Conservation (phyloP, 37 sponge, comb jelly and placozoan species). For the Axinella damicornis region DNA sequence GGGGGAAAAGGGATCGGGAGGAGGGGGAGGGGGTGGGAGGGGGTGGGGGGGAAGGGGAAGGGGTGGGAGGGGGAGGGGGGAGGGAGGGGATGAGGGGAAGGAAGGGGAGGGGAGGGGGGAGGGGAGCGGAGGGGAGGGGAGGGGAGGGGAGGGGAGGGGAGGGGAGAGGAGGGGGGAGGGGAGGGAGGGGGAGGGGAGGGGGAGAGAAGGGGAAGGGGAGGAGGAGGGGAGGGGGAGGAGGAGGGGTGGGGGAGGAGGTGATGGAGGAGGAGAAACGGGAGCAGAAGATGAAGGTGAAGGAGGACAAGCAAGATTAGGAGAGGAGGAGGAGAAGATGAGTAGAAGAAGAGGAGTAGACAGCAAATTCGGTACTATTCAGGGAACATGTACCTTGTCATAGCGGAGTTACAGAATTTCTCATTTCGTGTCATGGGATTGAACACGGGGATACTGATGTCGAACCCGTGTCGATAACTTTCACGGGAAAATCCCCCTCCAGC, state of each 20-base stretch:
- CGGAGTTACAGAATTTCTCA: neutral
- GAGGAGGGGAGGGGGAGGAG: neutral
- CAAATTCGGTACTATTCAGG: too few species aligned
- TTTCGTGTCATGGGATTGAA: conserved; percentile 62
- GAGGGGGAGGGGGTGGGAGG: too few species aligned
- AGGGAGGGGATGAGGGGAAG: too few species aligned
- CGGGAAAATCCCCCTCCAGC: conserved; percentile 75
- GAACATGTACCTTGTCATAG: neutral
- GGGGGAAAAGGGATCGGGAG: too few species aligned
- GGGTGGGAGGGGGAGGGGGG: too few species aligned
- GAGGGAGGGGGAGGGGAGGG: neutral
- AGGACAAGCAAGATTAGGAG: conserved; percentile 8
- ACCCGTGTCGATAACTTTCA: conserved; percentile 58
- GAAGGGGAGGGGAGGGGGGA: too few species aligned
- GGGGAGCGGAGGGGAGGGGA: too few species aligned
- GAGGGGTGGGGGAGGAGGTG: conserved; percentile 1
- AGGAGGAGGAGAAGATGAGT: conserved; percentile 5
- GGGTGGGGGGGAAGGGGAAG: too few species aligned
- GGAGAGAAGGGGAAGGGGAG: conserved; percentile 10
- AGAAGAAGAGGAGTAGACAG: too few species aligned
- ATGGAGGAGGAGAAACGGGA: too few species aligned
- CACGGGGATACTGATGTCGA: conserved; percentile 79
- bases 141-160: neutral
- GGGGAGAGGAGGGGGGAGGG: conserved; percentile 7
- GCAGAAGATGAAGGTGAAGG: conserved; percentile 17